A percentile compares a stretch with the other conserved stretches of the same genome.
Evolutionary conservation across 2,888 invertebrate genomes (phyloP).

Genomic region (Cheilosia urbana): DNA sequence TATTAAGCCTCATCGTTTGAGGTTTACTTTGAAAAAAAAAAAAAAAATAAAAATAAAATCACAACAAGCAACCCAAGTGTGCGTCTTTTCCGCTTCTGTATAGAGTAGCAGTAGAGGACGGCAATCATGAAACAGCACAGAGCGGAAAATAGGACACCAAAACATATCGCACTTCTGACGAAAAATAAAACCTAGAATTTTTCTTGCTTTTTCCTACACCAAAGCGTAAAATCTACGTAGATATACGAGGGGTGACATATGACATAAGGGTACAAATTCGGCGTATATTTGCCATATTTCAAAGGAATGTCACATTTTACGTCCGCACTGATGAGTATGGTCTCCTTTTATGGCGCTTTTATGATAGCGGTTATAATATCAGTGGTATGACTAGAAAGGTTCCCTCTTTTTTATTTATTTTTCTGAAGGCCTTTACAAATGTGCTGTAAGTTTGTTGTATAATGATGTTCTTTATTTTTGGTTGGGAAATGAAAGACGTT

Average conservation of each 20-base stretch:
- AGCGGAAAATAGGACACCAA: conserved; percentile 28
- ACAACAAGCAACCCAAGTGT: background rate
- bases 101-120: background rate
- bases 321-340: conserved; percentile 41
- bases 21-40: conserved; percentile 44
- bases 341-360: conserved; percentile 53
- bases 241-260: background rate
- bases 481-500: conserved; percentile 15
- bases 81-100: background rate
- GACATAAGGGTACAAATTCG: background rate
- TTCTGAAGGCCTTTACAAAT: background rate
- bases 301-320: conserved; percentile 48
- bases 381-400: conserved; percentile 3
- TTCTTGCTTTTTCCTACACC: background rate
- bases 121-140: background rate
- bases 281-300: conserved; percentile 40
- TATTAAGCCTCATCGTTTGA: conserved; percentile 44
- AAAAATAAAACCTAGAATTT: conserved; percentile 14
- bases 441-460: conserved; percentile 8
- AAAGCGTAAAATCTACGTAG: background rate
- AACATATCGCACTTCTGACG: conserved; percentile 3
- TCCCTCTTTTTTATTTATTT: background rate
- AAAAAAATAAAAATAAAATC: conserved; percentile 8
- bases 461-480: conserved; percentile 6
- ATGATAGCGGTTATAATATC: conserved; percentile 53